Percentiles rank a stretch among this genome's conserved stretches.
These are phyloP conservation scores for Orchesellides sinensis DNA, from an alignment of 2,888 invertebrate genomes.

Conservation along the genomic window DNA sequence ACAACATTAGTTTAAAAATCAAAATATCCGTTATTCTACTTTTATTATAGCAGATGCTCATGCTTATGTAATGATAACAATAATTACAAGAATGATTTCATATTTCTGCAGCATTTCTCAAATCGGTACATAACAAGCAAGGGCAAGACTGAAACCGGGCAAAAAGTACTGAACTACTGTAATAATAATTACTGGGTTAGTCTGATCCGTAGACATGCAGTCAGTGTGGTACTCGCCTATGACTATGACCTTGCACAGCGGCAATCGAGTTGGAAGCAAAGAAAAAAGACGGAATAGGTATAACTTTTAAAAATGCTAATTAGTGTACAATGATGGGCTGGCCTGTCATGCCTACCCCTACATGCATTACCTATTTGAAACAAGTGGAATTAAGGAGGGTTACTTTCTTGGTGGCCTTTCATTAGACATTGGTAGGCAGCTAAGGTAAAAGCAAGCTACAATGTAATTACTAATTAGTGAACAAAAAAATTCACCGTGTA, in stretches of 20 bases:
- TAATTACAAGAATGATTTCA: no score
- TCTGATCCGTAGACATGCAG: neutral
- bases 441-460: neutral
- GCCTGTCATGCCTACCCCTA: constrained; percentile 26
- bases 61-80: neutral
- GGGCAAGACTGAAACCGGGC: no score
- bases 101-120: no score
- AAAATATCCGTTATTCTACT: constrained; percentile 2
- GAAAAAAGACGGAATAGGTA: neutral
- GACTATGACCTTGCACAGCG: constrained; percentile 12
- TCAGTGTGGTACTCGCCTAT: neutral
- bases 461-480: constrained; percentile 44
- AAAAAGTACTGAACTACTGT: neutral
- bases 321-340: constrained; percentile 31
- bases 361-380: neutral
- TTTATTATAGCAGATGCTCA: neutral
- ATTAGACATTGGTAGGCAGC: neutral
- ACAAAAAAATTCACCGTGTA: constrained; percentile 26
- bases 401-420: constrained; percentile 26
- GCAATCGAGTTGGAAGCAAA: neutral
- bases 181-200: neutral
- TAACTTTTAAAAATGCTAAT: constrained; percentile 36
- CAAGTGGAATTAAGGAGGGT: neutral
- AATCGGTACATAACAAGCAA: no score
- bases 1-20: neutral